Percentiles rank a stretch among this genome's conserved stretches.
These are phyloP conservation scores for Morelia viridis DNA, from an alignment of 2,797 vertebrate genomes.

Conservation along the genomic window DNA sequence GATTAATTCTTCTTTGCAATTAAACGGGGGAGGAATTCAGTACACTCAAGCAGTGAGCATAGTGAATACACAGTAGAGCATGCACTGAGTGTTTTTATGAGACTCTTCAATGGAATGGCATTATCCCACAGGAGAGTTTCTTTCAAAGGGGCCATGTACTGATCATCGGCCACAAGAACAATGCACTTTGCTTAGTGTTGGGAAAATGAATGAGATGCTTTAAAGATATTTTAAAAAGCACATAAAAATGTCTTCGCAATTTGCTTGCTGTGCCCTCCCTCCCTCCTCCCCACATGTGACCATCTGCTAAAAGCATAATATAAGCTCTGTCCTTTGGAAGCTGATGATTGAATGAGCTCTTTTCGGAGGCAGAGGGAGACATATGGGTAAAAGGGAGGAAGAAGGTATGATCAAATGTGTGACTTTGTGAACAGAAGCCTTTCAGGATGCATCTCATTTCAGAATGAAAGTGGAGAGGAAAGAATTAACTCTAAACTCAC, in stretches of 20 bases:
- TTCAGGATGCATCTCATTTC: neutral
- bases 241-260: neutral
- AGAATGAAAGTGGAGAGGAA: neutral
- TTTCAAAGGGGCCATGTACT: neutral
- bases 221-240: neutral
- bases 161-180: neutral
- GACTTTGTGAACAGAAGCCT: neutral
- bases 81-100: neutral
- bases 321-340: neutral
- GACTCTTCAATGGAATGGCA: neutral
- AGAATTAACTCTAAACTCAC: neutral
- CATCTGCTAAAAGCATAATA: neutral
- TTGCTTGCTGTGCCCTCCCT: neutral
- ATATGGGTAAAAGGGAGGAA: neutral
- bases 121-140: neutral
- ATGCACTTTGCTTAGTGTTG: neutral
- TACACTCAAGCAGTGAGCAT: neutral
- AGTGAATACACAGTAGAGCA: neutral
- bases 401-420: neutral
- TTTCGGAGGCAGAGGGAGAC: neutral
- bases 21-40: neutral
- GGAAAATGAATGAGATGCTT: neutral
- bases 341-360: neutral
- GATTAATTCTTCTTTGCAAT: too few relatives aligned
- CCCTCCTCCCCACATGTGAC: neutral